These are phyloP conservation scores for Troides aeacus DNA, from an alignment of 2,888 invertebrate species.

Conservation along the genomic window DNA sequence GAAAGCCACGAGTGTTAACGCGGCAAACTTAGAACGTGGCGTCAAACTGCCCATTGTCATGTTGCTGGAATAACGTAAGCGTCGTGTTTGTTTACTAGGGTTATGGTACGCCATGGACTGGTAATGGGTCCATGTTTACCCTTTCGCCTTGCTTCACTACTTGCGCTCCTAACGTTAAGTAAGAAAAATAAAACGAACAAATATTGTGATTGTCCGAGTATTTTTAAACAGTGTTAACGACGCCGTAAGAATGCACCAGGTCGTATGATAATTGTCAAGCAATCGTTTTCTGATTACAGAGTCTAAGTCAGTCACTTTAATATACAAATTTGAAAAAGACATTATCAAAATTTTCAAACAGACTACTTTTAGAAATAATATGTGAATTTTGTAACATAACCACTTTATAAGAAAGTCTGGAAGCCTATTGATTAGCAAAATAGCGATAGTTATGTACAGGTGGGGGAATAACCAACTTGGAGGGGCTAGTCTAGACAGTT, in stretches of 20 bases:
- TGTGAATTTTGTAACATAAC: neutral
- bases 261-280: neutral
- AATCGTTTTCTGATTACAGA: neutral
- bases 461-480: neutral
- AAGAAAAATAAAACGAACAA: slow-evolving; percentile 6
- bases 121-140: slow-evolving; percentile 10
- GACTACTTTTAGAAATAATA: neutral
- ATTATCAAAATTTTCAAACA: too few species aligned
- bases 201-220: slow-evolving; percentile 11
- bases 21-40: neutral
- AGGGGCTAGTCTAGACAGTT: slow-evolving; percentile 2
- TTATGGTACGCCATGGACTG: slow-evolving; percentile 1
- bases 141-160: slow-evolving; percentile 13
- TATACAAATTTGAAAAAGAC: neutral
- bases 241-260: too few species aligned
- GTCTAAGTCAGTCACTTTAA: neutral
- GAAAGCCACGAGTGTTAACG: neutral
- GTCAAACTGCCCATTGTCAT: slow-evolving; percentile 12
- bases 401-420: neutral
- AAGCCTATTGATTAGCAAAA: slow-evolving; percentile 1
- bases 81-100: slow-evolving; percentile 9
- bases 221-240: slow-evolving; percentile 1
- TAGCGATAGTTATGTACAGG: neutral
- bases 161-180: slow-evolving; percentile 1
- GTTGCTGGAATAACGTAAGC: slow-evolving; percentile 5